These are phyloP conservation scores for Neotoma lepida DNA, from an alignment of 2,113 vertebrate species.

Conservation along the genomic window DNA sequence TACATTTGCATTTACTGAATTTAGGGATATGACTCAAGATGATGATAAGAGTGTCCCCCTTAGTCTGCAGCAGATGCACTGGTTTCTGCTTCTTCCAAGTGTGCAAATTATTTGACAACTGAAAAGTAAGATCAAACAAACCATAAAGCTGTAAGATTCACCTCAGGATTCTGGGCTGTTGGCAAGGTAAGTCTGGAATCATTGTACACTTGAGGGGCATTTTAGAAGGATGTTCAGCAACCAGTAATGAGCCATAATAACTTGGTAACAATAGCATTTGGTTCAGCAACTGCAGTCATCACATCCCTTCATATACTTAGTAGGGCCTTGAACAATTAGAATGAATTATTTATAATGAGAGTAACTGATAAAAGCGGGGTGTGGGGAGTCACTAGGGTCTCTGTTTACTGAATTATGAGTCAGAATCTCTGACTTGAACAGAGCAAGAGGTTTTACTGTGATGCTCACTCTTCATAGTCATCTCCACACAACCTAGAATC, in stretches of 20 bases:
- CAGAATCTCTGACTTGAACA: background rate
- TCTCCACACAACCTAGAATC: background rate
- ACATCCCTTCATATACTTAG: background rate
- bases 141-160: background rate
- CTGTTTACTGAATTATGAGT: background rate
- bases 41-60: background rate
- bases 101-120: background rate
- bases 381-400: background rate
- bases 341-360: background rate
- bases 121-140: background rate
- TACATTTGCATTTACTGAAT: background rate
- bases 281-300: background rate
- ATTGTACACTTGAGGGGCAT: background rate
- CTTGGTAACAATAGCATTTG: background rate
- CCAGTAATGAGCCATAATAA: background rate
- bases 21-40: background rate
- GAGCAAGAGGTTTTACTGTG: background rate
- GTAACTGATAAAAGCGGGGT: fast-evolving
- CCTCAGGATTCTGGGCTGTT: background rate
- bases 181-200: background rate
- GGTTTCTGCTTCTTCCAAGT: background rate
- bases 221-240: background rate
- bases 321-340: too few species aligned
- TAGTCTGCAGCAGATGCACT: background rate
- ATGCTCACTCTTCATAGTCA: background rate